Base-by-base conservation (phyloP, 1,140 invertebrate genomes). In the Vollenhovia emeryi region DNA sequence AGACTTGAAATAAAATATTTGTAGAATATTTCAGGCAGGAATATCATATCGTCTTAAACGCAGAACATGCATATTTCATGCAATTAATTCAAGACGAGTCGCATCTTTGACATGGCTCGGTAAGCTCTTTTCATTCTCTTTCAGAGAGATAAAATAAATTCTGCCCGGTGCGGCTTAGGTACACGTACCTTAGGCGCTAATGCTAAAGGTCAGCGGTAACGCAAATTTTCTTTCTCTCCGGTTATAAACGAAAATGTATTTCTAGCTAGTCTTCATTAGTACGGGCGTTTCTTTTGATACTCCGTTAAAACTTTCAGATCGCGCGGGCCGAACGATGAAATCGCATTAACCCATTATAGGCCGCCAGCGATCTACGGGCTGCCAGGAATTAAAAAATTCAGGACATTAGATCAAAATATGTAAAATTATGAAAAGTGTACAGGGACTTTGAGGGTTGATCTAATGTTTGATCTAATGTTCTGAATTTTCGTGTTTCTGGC, bases 241-340 rank as follows among this genome's bases (percentile, higher is more conserved):
- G 15, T 68, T n/a, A 33, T 18, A 24, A 50, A 68, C 13, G 8
- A 52, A 24, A 43, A 52, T n/a, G 9, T 43, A 57, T 69, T 73
- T 43, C 11, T n/a, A 57, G 68, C 24, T 40, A 57, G 7, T 57
- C 13, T 21, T 57, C 13, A 21, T 50, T 62, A 27, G 15, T 15
- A 71, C n/a, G 3, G 30, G 33, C 18, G n/a, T 2, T 8, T 15
- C 2, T 60, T 59, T 50, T 21, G 36, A 15, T 24, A 27, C 2
- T 30, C 36, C 36, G 36, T 80, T 80, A 80, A 84, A 85, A 88
- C 80, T 88, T 88, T 36, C 40, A 50, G 36, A 8, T n/a, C 9
- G 55, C n/a, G 27, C 71, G 45, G n/a, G 57, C 36, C 74, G 74
- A 84, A 88, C 55, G 87, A 88, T 68, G 52, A 85, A 88, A 88